Base-by-base conservation (phyloP, 2,888 invertebrate species). In the Dynastes grantii region DNA sequence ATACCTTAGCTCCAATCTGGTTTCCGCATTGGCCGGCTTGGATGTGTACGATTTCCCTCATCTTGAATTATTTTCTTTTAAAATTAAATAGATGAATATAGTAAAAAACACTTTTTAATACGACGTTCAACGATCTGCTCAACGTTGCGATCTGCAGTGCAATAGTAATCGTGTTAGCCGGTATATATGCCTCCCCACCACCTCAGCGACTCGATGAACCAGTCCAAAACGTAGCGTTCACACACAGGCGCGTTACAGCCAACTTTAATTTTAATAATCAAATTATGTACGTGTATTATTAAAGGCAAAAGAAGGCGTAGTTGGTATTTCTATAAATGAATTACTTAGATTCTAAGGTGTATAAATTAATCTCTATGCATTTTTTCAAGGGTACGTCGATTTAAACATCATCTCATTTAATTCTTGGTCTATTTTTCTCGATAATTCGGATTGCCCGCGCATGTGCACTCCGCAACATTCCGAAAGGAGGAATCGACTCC, bases 31-130 rank as follows among this genome's bases (percentile, higher is more conserved):
- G 92, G 81, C 92, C 92, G 83, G 94, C 95, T 88, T 96, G 96
- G 81, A 96, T 91, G 89, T 96, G 96, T 83, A 96, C 95, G 85
- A 96, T 96, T 93, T 96, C 96, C 90, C 96, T 93, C 96, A 96
- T 96, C 80, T 81, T 76, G 73, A 40, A 67, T 58, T 45, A 45
- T 37, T 37, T 5, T 37, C 45, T 45, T 22, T 22, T 58, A 58
- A 51, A 27, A 53, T 53, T 70, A 76, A 63, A 68, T 68, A 68
- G 8, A 77, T 78, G 81, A 81, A 80, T 81, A 79, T 80, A 78
- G 81, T 85, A 86, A 84, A 86, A 85, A 86, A 87, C 86, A 86
- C 86, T 65, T 80, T 45, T 11, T 11, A 11, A 8, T 81, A 55
- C 37, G 71, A 75, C 73, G 73, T 37, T 75, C 9, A 68, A 83